A percentile compares a stretch with the other conserved stretches of the same genome.
Conservation (phyloP, 2,113 vertebrate genomes). For the Rynchops niger region DNA sequence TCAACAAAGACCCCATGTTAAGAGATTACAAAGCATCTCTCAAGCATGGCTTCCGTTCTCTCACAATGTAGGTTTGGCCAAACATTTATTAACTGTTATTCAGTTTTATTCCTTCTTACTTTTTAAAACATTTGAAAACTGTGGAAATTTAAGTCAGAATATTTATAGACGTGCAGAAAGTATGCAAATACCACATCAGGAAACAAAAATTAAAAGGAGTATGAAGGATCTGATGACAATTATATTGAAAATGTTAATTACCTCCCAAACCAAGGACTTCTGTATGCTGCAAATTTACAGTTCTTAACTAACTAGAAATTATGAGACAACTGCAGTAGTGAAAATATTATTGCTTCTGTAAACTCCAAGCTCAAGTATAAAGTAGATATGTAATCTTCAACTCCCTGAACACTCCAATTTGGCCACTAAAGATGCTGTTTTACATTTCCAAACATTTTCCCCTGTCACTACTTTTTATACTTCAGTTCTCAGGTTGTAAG, state of each 20-base stretch:
- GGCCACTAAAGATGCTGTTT: constrained; percentile 82
- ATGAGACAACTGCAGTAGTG: constrained; percentile 71
- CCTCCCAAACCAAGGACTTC: neutral
- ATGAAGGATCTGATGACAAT: constrained; percentile 17
- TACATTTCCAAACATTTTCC: constrained; percentile 81
- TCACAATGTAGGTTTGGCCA: neutral
- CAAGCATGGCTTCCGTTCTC: neutral
- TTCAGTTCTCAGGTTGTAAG: constrained; percentile 84
- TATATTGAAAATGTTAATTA: neutral
- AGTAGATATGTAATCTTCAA: constrained; percentile 76
- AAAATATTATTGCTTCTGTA: constrained; percentile 79
- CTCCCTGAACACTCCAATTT: constrained; percentile 79
- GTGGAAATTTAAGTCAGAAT: neutral
- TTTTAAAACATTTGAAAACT: neutral
- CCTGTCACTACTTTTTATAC: constrained; percentile 81
- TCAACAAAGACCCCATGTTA: neutral
- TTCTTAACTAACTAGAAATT: constrained; percentile 45
- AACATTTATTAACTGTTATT: neutral
- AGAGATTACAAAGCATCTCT: neutral
- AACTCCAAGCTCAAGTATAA: constrained; percentile 72
- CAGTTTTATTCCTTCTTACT: neutral
- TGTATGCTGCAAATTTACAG: constrained; percentile 45
- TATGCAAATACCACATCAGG: neutral
- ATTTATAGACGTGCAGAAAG: neutral
- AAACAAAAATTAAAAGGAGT: neutral